Evolutionary conservation across 2,113 vertebrate species (phyloP), one percentile per base, ranked within the genome.

Genomic region (Erinaceus europaeus): DNA sequence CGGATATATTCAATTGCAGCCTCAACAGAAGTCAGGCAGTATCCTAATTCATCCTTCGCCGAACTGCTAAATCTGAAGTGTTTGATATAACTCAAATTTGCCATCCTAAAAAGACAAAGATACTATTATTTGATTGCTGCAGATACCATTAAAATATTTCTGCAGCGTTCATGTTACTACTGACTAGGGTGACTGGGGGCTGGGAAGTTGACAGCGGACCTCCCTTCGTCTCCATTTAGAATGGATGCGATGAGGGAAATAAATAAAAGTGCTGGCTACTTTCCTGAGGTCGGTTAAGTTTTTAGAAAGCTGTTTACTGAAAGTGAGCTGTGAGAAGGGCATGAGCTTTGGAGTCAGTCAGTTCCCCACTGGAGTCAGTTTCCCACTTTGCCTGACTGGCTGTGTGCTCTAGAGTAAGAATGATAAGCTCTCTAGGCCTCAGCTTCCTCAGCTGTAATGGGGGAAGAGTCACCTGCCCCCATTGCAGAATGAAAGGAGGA

Each of bases 1-100:
- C 97, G 98, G 92, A 99, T 98, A 86, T 98, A 99, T 53, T 99
- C 98, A 46, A 99, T 97, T 0, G 99, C 99, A 0, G 99, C 99
- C 96, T 99, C 98, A 4, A 99, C 85, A 0, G 99, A 99, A 77
- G 99, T 99, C 88, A 99, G 97, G 72, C 98, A 99, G 96, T 99
- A 99, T 44, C 98, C 98, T 94, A 99, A 64, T 62, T 99, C 98
- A 84, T 99, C 99, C 95, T 99, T 99, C 9, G 97, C 97, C 0
- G 98, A 98, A 90, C 97, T 98, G 95, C 98, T 98, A 90, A 99
- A 98, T 90, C 98, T 97, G 96, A 99, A 99, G 97, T 99, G 99
- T 96, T 98, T 99, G 83, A 99, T 98, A 93, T 99, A 99, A 96
- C 98, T 99, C 96, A 99, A 96, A 94, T 99, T 99, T 72, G 99